Conservation (phyloP, 2,888 invertebrate genomes). For the Tenodera sinensis region DNA sequence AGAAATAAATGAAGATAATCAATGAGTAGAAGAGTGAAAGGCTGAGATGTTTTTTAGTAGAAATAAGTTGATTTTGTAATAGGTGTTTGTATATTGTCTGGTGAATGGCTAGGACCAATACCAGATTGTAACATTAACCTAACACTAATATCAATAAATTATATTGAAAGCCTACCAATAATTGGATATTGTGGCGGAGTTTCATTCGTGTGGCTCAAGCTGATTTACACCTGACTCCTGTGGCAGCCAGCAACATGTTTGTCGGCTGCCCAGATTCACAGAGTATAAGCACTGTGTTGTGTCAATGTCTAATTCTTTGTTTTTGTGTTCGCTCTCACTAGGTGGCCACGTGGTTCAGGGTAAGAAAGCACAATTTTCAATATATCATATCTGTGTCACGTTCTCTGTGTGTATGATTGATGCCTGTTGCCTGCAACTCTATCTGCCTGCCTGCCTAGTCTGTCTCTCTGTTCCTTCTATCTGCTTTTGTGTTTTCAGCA, state of each 20-base stretch:
- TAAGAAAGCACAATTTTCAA: slow-evolving; percentile 53
- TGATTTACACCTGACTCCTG: not conserved
- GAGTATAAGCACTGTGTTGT: slow-evolving; percentile 9
- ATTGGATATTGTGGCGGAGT: not conserved
- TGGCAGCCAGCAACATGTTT: not conserved
- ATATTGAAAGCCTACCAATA: too few species aligned
- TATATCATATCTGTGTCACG: not conserved
- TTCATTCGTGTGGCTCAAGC: not conserved
- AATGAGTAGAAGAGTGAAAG: too few species aligned
- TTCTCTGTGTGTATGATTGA: not conserved
- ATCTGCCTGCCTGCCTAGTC: not conserved
- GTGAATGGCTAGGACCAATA: too few species aligned
- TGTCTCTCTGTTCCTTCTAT: not conserved
- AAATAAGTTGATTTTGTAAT: too few species aligned
- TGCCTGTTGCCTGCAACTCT: not conserved
- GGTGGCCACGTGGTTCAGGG: slow-evolving; percentile 91
- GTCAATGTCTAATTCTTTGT: slow-evolving; percentile 22
- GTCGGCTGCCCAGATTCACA: not conserved
- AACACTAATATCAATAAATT: too few species aligned
- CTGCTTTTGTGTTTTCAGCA: not conserved
- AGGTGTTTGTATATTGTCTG: too few species aligned
- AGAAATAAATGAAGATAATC: too few species aligned
- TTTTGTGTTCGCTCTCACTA: slow-evolving; percentile 43
- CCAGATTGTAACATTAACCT: too few species aligned
- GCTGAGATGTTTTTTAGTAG: too few species aligned